A percentile compares a stretch with the other conserved stretches of the same genome.
Conservation (phyloP, 2,888 invertebrate species). For the Luperina nickerlii region DNA sequence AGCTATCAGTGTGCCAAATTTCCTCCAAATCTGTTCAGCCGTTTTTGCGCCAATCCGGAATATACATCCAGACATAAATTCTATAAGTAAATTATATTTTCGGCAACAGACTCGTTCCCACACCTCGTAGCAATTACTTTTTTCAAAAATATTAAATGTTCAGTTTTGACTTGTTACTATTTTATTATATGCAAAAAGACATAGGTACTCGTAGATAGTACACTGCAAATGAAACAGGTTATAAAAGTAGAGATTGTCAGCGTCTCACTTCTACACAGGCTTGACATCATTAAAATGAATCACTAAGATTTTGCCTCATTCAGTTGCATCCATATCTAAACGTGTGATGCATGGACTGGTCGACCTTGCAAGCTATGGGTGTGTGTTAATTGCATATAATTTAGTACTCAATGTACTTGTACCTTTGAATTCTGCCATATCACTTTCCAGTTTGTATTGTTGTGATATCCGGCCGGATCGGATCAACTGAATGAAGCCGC, state of each 20-base stretch:
- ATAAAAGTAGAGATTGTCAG: slow-evolving; percentile 8
- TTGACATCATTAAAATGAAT: slow-evolving; percentile 28
- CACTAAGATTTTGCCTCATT: slow-evolving; percentile 49
- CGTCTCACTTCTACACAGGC: background rate
- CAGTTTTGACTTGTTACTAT: too few relatives aligned
- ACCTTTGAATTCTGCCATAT: slow-evolving; percentile 56
- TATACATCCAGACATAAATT: background rate
- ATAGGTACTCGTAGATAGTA: background rate
- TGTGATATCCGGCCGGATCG: background rate
- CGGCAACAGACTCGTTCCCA: background rate
- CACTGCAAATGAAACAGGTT: background rate
- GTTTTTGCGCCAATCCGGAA: background rate
- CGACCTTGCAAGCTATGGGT: slow-evolving; percentile 71
- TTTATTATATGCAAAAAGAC: background rate
- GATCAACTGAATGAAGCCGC: slow-evolving; percentile 3
- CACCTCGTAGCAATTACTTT: background rate
- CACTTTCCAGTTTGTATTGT: slow-evolving; percentile 53
- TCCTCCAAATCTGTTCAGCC: background rate
- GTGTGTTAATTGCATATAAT: slow-evolving; percentile 70
- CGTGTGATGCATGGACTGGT: slow-evolving; percentile 66
- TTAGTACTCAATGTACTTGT: slow-evolving; percentile 54
- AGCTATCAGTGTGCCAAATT: background rate
- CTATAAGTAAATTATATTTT: background rate
- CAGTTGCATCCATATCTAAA: slow-evolving; percentile 54
- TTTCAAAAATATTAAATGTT: background rate